Base-by-base conservation (phyloP, 2,113 vertebrate genomes). In the Mustelus asterias region DNA sequence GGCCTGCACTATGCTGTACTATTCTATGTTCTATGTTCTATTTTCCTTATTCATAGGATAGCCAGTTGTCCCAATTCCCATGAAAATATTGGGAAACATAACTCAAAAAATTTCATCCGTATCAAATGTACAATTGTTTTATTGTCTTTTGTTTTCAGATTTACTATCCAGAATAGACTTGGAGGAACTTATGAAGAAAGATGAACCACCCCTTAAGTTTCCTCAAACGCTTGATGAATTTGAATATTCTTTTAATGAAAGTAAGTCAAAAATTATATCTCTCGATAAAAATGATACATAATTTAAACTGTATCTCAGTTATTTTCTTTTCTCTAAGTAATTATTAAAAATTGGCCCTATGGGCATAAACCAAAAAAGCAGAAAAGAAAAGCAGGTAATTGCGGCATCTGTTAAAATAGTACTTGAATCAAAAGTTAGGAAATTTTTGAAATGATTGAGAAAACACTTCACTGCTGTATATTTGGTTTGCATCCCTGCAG, bases 141-240 rank as follows among this genome's bases (percentile, higher is more conserved):
- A 20, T 44, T 83, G 18, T 83, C 33, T 60, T 96, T 95, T 18
- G 96, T 95, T 96, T 97, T 96, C 97, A 99, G 99, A 99, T 98
- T 98, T 99, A 96, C 97, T 99, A 94, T 99, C 99, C 96, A 98
- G 98, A 98, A 99, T 99, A 97, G 98, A 99, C 96, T 97, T 99
- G 96, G 99, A 99, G 97, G 99, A 99, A 97, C 98, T 99, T 96
- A 99, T 99, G 99, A 99, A 99, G 98, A 99, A 99, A 97, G 99
- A 99, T 97, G 99, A 99, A 96, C 99, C 99, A 96, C 98, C 99
- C 33, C 98, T 99, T 97, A 98, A 98, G 96, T 99, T 99, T 97
- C 99, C 99, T 96, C 98, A 98, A 97, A 99, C 99, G 67, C 97
- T 99, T 97, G 98, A 99, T 97, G 99, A 98, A 96, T 99, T 99